These are phyloP conservation scores for Eulemur albifrons DNA, from an alignment of 2,797 vertebrate genomes.

Conservation along the genomic window DNA sequence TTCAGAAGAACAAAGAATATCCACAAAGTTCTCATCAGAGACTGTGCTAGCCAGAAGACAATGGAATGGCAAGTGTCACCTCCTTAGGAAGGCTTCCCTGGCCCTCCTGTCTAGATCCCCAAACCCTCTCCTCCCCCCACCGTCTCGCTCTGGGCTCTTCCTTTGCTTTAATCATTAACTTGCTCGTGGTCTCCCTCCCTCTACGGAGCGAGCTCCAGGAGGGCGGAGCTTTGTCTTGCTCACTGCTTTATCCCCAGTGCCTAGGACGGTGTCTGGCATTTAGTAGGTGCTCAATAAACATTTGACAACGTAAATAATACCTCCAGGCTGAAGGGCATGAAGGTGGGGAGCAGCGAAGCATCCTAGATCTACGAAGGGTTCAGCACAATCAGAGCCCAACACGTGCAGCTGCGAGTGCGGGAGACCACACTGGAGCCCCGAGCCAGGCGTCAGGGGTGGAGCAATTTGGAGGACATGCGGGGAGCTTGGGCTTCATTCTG, in stretches of 20 bases:
- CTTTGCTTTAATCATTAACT: neutral
- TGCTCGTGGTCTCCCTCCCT: neutral
- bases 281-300: neutral
- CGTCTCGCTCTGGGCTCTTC: neutral
- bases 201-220: neutral
- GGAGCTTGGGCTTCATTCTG: neutral
- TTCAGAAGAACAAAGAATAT: neutral
- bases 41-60: neutral
- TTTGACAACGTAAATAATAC: neutral
- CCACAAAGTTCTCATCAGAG: neutral
- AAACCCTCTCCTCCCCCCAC: neutral
- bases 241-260: neutral
- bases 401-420: fast-evolving
- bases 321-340: neutral
- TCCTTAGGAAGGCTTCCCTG: neutral
- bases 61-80: neutral
- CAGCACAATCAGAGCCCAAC: neutral
- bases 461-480: neutral
- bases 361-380: neutral
- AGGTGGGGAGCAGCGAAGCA: neutral
- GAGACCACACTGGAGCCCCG: neutral
- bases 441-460: neutral
- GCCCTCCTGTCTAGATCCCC: neutral
- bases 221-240: neutral
- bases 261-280: neutral